Conservation (phyloP, 2,888 invertebrate species). For the Busseola fusca region DNA sequence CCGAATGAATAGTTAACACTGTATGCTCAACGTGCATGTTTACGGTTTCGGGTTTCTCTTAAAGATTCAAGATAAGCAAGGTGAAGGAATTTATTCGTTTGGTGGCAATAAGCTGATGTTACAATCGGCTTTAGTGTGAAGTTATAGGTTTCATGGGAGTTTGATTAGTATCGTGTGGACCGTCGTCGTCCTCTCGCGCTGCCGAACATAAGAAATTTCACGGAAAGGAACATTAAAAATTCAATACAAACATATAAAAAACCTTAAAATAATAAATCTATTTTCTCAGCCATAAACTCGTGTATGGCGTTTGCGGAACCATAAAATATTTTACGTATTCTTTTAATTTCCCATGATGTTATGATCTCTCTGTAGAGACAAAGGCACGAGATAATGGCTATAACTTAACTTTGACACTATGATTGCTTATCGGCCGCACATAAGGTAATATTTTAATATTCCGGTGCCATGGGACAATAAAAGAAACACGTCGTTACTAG, state of each 20-base stretch:
- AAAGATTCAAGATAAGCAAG: conserved; percentile 85
- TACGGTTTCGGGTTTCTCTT: conserved; percentile 88
- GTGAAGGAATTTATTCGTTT: conserved; percentile 85
- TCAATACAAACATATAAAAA: conserved; percentile 42
- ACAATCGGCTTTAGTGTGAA: conserved; percentile 82
- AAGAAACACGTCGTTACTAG: conserved; percentile 86
- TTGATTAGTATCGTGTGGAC: conserved; percentile 68
- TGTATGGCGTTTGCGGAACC: conserved; percentile 49
- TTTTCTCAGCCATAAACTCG: conserved; percentile 54
- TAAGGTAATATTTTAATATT: conserved; percentile 67
- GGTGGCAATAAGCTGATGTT: conserved; percentile 85
- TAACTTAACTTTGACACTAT: conserved; percentile 43
- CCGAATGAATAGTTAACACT: conserved; percentile 87
- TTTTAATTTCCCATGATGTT: conserved; percentile 54
- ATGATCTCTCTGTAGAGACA: conserved; percentile 49
- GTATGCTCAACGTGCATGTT: conserved; percentile 85
- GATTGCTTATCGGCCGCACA: conserved; percentile 57
- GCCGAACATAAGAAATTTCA: conserved; percentile 20
- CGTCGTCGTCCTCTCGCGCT: conserved; percentile 43
- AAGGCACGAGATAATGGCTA: conserved; percentile 34
- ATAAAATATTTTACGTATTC: conserved; percentile 55
- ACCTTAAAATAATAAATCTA: conserved; percentile 54
- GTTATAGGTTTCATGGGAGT: conserved; percentile 76
- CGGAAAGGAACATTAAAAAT: conserved; percentile 37
- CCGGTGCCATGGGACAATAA: conserved; percentile 74